These are phyloP conservation scores for Scaptomyza polygonia DNA, from an alignment of 2,888 invertebrate genomes.

Conservation along the genomic window DNA sequence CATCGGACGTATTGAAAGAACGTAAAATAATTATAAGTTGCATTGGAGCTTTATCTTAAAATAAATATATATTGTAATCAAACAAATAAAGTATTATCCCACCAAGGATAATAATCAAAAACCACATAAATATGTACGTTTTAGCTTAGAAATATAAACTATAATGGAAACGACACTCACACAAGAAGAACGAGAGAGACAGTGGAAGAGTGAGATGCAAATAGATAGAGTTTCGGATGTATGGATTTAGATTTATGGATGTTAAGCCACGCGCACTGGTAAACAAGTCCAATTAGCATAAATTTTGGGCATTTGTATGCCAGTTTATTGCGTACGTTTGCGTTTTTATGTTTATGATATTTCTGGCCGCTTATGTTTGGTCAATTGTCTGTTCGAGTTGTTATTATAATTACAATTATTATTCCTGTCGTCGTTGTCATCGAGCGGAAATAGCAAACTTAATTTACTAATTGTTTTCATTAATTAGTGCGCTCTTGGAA, in stretches of 20 bases:
- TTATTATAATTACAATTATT: slow-evolving; percentile 21
- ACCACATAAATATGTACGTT: not conserved
- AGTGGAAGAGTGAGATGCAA: not conserved
- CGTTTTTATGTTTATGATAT: slow-evolving; percentile 73
- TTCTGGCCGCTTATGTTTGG: slow-evolving; percentile 45
- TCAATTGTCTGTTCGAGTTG: slow-evolving; percentile 46
- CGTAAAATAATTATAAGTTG: too few species aligned
- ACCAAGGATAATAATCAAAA: too few species aligned
- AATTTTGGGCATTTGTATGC: slow-evolving; percentile 70
- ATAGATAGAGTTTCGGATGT: slow-evolving; percentile 10
- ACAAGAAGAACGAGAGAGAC: not conserved
- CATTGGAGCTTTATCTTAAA: too few species aligned
- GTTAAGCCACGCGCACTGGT: slow-evolving; percentile 70
- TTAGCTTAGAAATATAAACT: not conserved
- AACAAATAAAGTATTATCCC: too few species aligned
- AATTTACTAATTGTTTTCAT: slow-evolving; percentile 79
- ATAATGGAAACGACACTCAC: not conserved
- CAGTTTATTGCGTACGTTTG: slow-evolving; percentile 76
- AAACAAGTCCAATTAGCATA: slow-evolving; percentile 79
- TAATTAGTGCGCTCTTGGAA: slow-evolving; percentile 62
- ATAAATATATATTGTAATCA: too few species aligned
- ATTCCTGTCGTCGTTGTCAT: slow-evolving; percentile 40
- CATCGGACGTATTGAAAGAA: too few species aligned
- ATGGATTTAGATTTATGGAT: slow-evolving; percentile 55
- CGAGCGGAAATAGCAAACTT: slow-evolving; percentile 59